A percentile compares a stretch with the other conserved stretches of the same genome.
These are phyloP conservation scores for Pammene fasciana DNA, from an alignment of 2,888 invertebrate genomes.

Conservation along the genomic window DNA sequence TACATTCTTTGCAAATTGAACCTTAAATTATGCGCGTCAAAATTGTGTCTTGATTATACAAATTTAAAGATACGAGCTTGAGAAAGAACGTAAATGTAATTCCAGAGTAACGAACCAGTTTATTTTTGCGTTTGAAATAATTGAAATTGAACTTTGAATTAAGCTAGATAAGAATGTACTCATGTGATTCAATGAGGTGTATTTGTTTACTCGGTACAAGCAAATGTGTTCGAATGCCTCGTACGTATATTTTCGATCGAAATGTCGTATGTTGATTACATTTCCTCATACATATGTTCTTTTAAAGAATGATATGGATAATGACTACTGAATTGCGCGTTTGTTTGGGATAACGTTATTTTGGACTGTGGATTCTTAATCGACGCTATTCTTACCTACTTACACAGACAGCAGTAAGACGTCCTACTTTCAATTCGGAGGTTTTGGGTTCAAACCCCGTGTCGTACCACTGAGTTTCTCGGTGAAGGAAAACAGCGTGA, in stretches of 20 bases:
- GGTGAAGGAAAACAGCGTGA: too few relatives aligned
- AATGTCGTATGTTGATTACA: background rate
- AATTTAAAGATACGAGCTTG: background rate
- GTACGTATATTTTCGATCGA: background rate
- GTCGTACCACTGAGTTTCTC: too few relatives aligned
- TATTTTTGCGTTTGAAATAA: background rate
- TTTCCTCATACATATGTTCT: background rate
- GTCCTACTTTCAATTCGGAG: too few relatives aligned
- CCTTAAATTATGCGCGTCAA: background rate
- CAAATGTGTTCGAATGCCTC: conserved; percentile 3
- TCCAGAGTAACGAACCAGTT: background rate
- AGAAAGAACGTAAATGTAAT: conserved; percentile 4
- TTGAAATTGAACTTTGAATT: background rate
- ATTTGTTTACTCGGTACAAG: conserved; percentile 13
- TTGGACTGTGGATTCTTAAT: conserved; percentile 11
- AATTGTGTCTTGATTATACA: background rate
- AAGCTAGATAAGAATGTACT: background rate
- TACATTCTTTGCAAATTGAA: background rate
- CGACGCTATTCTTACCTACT: background rate
- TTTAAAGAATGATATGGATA: background rate
- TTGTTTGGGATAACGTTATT: conserved; percentile 10
- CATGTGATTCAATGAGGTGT: background rate
- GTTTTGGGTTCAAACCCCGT: too few relatives aligned
- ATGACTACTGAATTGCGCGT: background rate
- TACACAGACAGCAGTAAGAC: background rate